Evolutionary conservation across 2,797 vertebrate genomes (phyloP), one percentile per base, ranked within the genome.

Genomic region (Rhadinocentrus ornatus): DNA sequence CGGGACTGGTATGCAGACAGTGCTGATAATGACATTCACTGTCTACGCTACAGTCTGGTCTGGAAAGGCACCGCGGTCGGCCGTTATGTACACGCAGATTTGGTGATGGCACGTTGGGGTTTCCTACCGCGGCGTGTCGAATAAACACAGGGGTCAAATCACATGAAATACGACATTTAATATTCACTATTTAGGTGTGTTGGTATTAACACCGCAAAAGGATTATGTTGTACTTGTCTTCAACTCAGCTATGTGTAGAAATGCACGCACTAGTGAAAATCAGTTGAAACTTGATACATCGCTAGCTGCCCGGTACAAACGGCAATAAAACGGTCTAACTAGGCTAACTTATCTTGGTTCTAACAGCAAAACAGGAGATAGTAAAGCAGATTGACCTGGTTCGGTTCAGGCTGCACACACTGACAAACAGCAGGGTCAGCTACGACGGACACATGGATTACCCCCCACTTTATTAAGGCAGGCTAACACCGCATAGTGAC

Each of bases 21-120:
- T 80, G 75, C 88, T 89, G 93, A 93, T 95, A 94, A 94, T 94
- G 94, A 94, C 94, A 94, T 94, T 94, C 94, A 85, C 90, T 83
- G 91, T 91, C 89, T 91, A 61, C 84, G 69, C 87, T 85, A 81
- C 88, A 67, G 89, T 92, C 91, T 91, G 81, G 77, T 80, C 86
- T 84, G 85, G 54, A 69, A 59, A 80, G 73, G 78, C 75, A 73
- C 76, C 82, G 58, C 77, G 78, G 76, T 67, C 75, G 34, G 58
- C 59, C 65, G 29, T 57, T 67, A 71, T 69, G 48, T 72, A 61
- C 69, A 69, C 77, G 59, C 56, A 71, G 75, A 60, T 59, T 6
- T 2, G 37, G 20, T n/a, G 76, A 65, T 71, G 62, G 62, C 50
- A 72, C 59, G 60, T 27, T 3, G 70, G 61, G 68, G 56, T 68